Base-by-base conservation (phyloP, 1,140 invertebrate species). In the Pseudachorutes palmiensis region DNA sequence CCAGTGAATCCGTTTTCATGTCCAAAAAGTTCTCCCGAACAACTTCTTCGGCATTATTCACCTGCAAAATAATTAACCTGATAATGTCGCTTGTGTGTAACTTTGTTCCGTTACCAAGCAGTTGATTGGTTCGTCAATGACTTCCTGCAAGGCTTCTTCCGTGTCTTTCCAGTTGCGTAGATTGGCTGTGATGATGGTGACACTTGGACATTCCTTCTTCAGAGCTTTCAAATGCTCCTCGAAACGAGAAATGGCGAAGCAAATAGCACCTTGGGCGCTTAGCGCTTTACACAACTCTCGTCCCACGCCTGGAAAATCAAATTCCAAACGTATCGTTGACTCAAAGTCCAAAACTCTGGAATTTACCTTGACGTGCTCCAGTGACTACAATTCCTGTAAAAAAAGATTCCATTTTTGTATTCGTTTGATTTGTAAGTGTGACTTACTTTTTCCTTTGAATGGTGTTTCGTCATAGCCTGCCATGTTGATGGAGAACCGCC, bases 11-110 rank as follows among this genome's bases (percentile, higher is more conserved):
- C 3, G 51, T 14, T 55, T 55, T 55, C 24, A 55, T 55, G 51
- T 14, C 12, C 51, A 55, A 19, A 22, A 55, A 55, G 24, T 55
- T 26, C 24, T 55, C 51, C 24, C 51, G 12, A 19, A 55, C 51
- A 5, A 55, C 51, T 55, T 55, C 51, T 55, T 55, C 51, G 24
- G 51, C 51, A 26, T 55, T 55, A 22, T 55, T 55, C 51, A 55
- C 12, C 51, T 55, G 5, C 24, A 14, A 55, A 55, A 55, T 14
- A 55, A 41, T 41, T 41, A 24, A 55, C 9, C 14, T 55, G 24
- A 55, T 5, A 55, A 55, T 14, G 5, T 55, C 9, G 3, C 24
- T 16, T 16, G 12, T 12, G 12, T 55, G 5, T 14, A 55, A 55
- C 12, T 55, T 26, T 55, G 12, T 55, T 55, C 24, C 24, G 24